A percentile compares a stretch with the other conserved stretches of the same genome.
Evolutionary conservation across 2,113 vertebrate species (phyloP).

Genomic region (Donacobius atricapilla): DNA sequence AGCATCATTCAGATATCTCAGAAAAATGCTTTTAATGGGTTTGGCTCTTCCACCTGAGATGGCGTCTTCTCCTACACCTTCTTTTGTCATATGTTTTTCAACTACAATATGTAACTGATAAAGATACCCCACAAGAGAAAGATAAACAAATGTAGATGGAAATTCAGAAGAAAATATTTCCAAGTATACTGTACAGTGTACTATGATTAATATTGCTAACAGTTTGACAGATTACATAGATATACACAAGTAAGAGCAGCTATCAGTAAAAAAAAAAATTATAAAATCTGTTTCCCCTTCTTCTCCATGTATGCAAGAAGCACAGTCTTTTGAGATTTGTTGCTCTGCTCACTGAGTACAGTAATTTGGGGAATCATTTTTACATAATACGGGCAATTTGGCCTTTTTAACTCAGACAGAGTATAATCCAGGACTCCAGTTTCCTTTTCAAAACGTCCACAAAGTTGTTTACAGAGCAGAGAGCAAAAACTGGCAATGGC

Average conservation of each 20-base stretch:
- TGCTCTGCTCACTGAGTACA: background rate
- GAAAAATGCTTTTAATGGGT: background rate
- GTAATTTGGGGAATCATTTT: background rate
- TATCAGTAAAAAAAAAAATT: background rate
- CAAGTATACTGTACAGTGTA: accelerated
- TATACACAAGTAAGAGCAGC: background rate
- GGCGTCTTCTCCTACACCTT: background rate
- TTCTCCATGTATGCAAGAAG: accelerated
- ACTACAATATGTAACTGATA: background rate
- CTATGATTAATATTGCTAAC: background rate
- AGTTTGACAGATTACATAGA: background rate
- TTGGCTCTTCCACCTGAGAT: background rate
- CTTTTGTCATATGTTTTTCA: background rate
- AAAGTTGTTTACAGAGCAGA: background rate
- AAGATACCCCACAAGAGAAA: background rate
- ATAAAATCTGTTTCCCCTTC: background rate
- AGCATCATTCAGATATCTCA: background rate
- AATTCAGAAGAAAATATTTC: background rate
- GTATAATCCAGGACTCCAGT: background rate
- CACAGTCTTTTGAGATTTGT: background rate
- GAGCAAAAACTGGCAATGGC: background rate
- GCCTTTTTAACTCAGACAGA: background rate
- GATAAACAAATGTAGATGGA: background rate
- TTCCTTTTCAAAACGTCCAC: background rate
- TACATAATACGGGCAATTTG: background rate